Conservation (phyloP, 2,888 invertebrate genomes). For the Ormyrus nitidulus region DNA sequence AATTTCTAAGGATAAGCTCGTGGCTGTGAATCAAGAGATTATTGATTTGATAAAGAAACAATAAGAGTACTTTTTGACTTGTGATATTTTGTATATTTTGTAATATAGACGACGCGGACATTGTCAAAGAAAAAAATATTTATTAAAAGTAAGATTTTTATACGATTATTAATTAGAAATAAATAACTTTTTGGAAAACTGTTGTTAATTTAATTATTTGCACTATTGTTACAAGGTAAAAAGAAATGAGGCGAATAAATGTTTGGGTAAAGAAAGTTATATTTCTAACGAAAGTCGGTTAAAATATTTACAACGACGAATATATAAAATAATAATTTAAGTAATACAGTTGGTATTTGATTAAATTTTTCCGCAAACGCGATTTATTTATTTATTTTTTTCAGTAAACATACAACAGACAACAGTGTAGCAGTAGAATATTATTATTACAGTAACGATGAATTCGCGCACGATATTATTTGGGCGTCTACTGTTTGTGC, state of each 20-base stretch:
- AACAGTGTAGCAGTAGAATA: conserved; percentile 74
- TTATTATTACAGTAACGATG: conserved; percentile 72
- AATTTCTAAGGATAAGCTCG: neutral
- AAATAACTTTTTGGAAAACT: conserved; percentile 5
- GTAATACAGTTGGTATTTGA: conserved; percentile 72
- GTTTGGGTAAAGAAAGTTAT: conserved; percentile 67
- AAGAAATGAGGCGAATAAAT: neutral
- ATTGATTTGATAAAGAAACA: conserved; percentile 21
- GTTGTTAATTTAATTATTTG: neutral
- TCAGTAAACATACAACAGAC: conserved; percentile 73
- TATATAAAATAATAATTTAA: conserved; percentile 73
- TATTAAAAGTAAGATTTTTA: neutral
- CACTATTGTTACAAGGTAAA: neutral
- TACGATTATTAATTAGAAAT: neutral
- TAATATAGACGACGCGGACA: neutral
- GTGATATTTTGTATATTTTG: conserved; percentile 2
- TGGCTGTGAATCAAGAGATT: conserved; percentile 19
- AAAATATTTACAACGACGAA: conserved; percentile 72
- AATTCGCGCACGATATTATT: conserved; percentile 64
- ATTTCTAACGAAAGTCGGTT: conserved; percentile 69
- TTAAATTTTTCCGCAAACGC: conserved; percentile 64
- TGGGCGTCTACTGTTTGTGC: conserved; percentile 30
- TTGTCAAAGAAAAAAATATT: neutral
- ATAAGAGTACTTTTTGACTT: neutral
- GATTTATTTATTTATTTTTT: conserved; percentile 47